phyloP scores from a whole-genome alignment of 2,888 invertebrate genomes.

The Bimastos eiseni region DNA sequence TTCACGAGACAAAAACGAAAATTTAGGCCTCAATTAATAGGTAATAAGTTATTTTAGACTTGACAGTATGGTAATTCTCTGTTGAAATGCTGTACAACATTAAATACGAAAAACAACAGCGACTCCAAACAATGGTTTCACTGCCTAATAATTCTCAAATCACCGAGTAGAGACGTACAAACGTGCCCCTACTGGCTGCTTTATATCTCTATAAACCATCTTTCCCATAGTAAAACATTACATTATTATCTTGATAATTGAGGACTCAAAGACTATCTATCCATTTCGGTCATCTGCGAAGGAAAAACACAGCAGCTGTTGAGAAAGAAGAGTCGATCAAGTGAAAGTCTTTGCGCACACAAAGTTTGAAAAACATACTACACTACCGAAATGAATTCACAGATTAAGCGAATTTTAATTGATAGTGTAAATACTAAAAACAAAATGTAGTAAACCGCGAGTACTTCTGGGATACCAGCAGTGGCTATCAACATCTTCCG shows the following conservation, averaged over 20 bases:
- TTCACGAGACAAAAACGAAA: neutral
- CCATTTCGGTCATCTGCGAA: neutral
- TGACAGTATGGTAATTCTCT: neutral
- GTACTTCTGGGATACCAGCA: constrained; percentile 5
- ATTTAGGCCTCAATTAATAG: neutral
- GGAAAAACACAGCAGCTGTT: neutral
- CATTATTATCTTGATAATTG: neutral
- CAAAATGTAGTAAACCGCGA: neutral
- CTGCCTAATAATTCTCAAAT: neutral
- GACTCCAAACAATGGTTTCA: neutral
- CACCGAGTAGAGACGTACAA: neutral
- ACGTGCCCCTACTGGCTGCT: neutral
- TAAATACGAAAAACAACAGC: neutral
- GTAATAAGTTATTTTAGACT: neutral
- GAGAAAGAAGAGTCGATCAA: neutral
- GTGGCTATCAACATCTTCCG: neutral
- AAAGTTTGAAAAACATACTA: neutral
- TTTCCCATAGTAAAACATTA: neutral
- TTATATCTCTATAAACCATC: neutral
- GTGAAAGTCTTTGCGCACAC: neutral
- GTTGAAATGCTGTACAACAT: neutral
- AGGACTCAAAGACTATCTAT: neutral
- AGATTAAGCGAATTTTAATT: neutral
- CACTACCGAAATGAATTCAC: neutral
- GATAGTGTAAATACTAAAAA: neutral